Conservation (phyloP, 2,113 vertebrate genomes). For the Hymenochirus boettgeri region DNA sequence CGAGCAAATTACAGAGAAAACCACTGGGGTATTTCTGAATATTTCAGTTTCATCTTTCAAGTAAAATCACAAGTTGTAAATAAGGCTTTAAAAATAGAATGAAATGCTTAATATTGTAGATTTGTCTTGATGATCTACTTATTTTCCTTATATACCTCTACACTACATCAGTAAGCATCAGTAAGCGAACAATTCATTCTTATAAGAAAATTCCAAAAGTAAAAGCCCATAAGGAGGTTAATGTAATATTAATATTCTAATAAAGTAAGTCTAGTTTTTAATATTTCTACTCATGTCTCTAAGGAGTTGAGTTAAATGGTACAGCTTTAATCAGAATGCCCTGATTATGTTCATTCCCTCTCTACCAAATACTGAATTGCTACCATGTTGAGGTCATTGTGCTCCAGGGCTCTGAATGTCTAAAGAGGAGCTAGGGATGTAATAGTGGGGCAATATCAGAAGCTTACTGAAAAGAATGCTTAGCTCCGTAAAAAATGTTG, state of each 20-base stretch:
- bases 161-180: conserved; percentile 10
- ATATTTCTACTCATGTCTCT: neutral
- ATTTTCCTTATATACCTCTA: too few species aligned
- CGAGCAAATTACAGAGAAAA: too few species aligned
- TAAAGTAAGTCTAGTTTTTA: neutral
- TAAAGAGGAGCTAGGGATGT: neutral
- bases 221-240: conserved; percentile 18
- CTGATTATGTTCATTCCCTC: neutral
- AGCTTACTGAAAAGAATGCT: too few species aligned
- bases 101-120: neutral
- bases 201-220: conserved; percentile 24
- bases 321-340: conserved; percentile 12
- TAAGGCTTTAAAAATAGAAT: too few species aligned
- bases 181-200: conserved; percentile 2
- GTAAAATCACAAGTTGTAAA: too few species aligned
- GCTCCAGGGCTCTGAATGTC: neutral
- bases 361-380: neutral
- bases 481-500: too few species aligned
- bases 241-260: conserved; percentile 28
- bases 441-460: neutral
- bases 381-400: neutral
- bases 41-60: too few species aligned
- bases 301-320: conserved; percentile 7
- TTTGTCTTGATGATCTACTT: neutral
- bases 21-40: too few species aligned